Base-by-base conservation (phyloP, 2,888 invertebrate genomes). In the Drosophila multiciliata region DNA sequence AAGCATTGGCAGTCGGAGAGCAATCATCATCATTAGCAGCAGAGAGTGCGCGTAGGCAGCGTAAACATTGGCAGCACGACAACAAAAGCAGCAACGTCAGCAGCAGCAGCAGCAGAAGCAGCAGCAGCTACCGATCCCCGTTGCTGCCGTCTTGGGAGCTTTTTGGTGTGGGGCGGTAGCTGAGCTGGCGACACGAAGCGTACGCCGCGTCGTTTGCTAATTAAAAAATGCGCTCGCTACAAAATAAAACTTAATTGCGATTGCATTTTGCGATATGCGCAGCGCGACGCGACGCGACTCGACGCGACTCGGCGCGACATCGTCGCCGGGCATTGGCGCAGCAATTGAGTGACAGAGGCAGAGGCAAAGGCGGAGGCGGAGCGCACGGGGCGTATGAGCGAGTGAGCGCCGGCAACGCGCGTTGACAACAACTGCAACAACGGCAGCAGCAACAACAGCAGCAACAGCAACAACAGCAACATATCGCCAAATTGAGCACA, bases 181-280 rank as follows among this genome's bases (percentile, higher is more conserved):
- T 70, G 62, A 54, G 64, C 62, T 67, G 70, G 78, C 80, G 82
- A 78, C 82, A 82, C 80, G 80, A 80, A 73, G 78, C 75, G 70
- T 73, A 69, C 76, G 66, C 66, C 66, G 83, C 61, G 82, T 71
- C 78, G 82, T 68, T 78, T 72, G 87, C 89, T 90, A 90, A 89
- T 89, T 89, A 89, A 89, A 88, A 89, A 89, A 89, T 89, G 82
- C 84, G 82, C 87, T 89, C 83, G 86, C 87, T 77, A 82, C 87
- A 83, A 89, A 89, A 89, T 90, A 87, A 90, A 89, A 89, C 87
- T 89, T 89, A 89, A 89, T 89, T 89, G 89, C 87, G 89, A 89
- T 90, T 89, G 82, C 82, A 89, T 85, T 87, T 87, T 85, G 82
- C 81, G 89, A 89, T 89, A 89, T 77, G 82, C 75, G 73, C 73